These are phyloP conservation scores for Girardinichthys multiradiatus DNA, from an alignment of 2,113 vertebrate genomes.

Conservation along the genomic window DNA sequence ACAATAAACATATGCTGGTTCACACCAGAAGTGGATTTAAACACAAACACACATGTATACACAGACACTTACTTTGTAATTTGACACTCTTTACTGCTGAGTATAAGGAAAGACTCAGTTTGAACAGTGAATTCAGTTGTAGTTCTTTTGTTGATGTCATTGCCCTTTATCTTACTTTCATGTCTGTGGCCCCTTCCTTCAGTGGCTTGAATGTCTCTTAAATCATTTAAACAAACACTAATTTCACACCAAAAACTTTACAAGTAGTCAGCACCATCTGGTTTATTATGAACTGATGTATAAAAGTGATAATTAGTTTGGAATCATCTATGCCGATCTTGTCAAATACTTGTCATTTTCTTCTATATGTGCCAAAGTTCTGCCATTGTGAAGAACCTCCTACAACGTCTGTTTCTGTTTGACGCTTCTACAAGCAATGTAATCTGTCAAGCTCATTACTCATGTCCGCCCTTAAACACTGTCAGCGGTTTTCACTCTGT, in stretches of 20 bases:
- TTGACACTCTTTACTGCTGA: slow-evolving; percentile 46
- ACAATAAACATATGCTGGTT: slow-evolving; percentile 55
- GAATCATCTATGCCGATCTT: slow-evolving; percentile 62
- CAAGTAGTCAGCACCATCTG: slow-evolving; percentile 59
- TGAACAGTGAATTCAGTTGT: slow-evolving; percentile 71
- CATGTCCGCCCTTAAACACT: slow-evolving; percentile 27
- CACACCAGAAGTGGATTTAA: slow-evolving; percentile 52
- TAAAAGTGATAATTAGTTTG: slow-evolving; percentile 64
- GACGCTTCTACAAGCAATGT: slow-evolving; percentile 58
- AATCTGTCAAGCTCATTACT: slow-evolving; percentile 45
- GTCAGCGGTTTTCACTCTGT: slow-evolving; percentile 61
- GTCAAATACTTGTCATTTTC: slow-evolving; percentile 58
- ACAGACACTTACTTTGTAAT: slow-evolving; percentile 20
- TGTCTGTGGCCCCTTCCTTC: slow-evolving; percentile 56
- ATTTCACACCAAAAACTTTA: slow-evolving; percentile 36
- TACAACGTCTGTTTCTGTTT: slow-evolving; percentile 61
- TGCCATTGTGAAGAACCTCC: slow-evolving; percentile 68
- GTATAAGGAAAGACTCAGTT: slow-evolving; percentile 58
- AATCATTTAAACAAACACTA: slow-evolving; percentile 51
- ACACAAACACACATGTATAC: slow-evolving; percentile 14
- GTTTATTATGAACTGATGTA: slow-evolving; percentile 65
- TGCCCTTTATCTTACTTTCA: slow-evolving; percentile 67
- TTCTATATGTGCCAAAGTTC: slow-evolving; percentile 78
- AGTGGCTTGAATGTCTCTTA: slow-evolving; percentile 57
- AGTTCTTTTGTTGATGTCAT: slow-evolving; percentile 76